A percentile compares a stretch with the other conserved stretches of the same genome.
These are phyloP conservation scores for Caenorhabditis angaria DNA, from an alignment of 2,888 invertebrate genomes.

Conservation along the genomic window DNA sequence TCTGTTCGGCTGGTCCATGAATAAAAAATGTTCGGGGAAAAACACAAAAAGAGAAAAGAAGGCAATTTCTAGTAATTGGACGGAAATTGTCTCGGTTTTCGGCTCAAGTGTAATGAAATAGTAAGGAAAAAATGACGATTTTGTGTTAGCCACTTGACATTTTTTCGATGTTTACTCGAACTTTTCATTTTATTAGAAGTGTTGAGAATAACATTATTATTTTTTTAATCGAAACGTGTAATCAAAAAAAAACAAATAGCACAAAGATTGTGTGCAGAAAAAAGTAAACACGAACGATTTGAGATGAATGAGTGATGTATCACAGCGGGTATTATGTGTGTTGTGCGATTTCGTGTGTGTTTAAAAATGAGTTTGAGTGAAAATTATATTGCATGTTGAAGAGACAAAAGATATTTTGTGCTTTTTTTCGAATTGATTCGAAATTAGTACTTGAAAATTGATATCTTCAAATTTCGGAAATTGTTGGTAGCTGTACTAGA, in stretches of 20 bases:
- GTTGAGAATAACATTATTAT: neutral
- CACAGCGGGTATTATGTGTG: neutral
- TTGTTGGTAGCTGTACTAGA: too few species aligned
- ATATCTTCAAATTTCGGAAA: too few species aligned
- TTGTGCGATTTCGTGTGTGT: neutral
- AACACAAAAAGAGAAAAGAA: neutral
- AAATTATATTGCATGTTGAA: neutral
- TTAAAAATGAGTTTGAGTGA: neutral
- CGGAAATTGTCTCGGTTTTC: neutral
- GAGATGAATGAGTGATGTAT: neutral
- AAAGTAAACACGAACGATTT: neutral
- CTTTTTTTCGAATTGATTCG: too few species aligned
- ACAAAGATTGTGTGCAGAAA: neutral
- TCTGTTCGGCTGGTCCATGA: too few species aligned
- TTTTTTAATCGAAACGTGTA: neutral
- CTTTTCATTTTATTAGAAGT: neutral
- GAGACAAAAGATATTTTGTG: too few species aligned
- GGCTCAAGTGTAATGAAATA: conserved; percentile 1
- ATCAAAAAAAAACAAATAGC: neutral
- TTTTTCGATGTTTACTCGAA: neutral
- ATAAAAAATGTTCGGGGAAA: too few species aligned
- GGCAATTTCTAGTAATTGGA: neutral
- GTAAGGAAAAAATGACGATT: conserved; percentile 1
- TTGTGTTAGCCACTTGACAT: neutral
- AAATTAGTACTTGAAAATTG: too few species aligned